Evolutionary conservation across 2,797 vertebrate species (phyloP), one percentile per base, ranked within the genome.

Genomic region (Diplodus sargus): DNA sequence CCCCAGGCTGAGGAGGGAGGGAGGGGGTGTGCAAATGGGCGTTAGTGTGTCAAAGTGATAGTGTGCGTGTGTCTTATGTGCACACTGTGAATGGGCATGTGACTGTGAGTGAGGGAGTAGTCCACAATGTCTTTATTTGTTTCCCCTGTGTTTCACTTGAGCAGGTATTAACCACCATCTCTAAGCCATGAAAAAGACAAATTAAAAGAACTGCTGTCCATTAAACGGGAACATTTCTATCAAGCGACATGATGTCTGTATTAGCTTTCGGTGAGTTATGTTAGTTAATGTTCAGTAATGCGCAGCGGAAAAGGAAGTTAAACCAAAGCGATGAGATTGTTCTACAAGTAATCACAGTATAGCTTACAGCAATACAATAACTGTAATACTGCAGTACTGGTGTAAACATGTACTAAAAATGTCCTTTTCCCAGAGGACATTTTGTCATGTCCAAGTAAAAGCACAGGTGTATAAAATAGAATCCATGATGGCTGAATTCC

Each of bases 81-180:
- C 52, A 62, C 70, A 34, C 39, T 48, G 59, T 62, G 54, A 52
- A 20, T 81, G 82, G 67, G 74, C 62, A 12, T 69, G 56, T 43
- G 53, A 47, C 59, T 59, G 71, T n/a, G 66, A 70, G 39, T 12
- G 57, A 74, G 84, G 89, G 89, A 87, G 87, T 75, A 53, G 74
- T 80, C 75, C 71, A 5, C 94, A 96, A 93, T 95, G 94, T 95
- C 96, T 97, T 97, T 96, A 97, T 97, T 97, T 96, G 95, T 95
- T 96, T 96, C 96, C 96, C 94, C 94, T 93, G 93, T 95, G 96
- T 96, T 97, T 96, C 96, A 98, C 94, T 96, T 96, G 96, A 97
- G 95, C 95, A 97, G 96, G 96, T 97, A 97, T 99, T 97, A 98
- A 97, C 95, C 97, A 97, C 96, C 96, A 96, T 96, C 95, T 96